phyloP scores from a whole-genome alignment of 2,888 invertebrate genomes.

The Cataglyphis rosenhaueri region DNA sequence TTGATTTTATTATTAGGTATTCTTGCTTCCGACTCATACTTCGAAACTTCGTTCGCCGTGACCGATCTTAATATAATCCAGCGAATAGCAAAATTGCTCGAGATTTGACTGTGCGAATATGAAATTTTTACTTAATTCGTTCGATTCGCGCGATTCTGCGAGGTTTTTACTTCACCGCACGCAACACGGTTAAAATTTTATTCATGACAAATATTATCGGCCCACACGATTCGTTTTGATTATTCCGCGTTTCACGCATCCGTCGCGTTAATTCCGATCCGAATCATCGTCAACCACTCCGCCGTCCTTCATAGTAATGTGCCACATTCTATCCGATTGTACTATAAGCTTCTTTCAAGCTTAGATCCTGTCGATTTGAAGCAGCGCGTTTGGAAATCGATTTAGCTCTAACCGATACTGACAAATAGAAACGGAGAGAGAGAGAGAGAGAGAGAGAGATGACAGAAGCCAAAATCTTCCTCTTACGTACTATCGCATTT shows the following conservation, averaged over 20 bases:
- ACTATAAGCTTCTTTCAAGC: slow-evolving; percentile 69
- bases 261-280: slow-evolving; percentile 27
- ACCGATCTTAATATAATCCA: slow-evolving; percentile 4
- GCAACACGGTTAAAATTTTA: neutral
- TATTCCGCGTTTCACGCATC: slow-evolving; percentile 5
- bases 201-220: slow-evolving; percentile 1
- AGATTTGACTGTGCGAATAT: neutral
- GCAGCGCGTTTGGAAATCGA: slow-evolving; percentile 60
- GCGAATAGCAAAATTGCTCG: neutral
- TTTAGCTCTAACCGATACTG: slow-evolving; percentile 45
- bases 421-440: slow-evolving; percentile 4
- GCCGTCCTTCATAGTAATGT: slow-evolving; percentile 19
- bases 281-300: slow-evolving; percentile 19
- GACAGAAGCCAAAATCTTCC: slow-evolving; percentile 14
- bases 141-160: neutral
- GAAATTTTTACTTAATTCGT: neutral
- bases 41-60: neutral
- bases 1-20: slow-evolving; percentile 37
- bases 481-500: slow-evolving; percentile 34
- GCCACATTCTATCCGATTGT: slow-evolving; percentile 63
- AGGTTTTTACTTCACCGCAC: neutral
- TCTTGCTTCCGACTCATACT: slow-evolving; percentile 8
- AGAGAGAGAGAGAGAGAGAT: neutral
- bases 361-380: slow-evolving; percentile 58
- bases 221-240: neutral